Evolutionary conservation across 1,140 invertebrate species (phyloP).

Genomic region (Subanguina moxae): DNA sequence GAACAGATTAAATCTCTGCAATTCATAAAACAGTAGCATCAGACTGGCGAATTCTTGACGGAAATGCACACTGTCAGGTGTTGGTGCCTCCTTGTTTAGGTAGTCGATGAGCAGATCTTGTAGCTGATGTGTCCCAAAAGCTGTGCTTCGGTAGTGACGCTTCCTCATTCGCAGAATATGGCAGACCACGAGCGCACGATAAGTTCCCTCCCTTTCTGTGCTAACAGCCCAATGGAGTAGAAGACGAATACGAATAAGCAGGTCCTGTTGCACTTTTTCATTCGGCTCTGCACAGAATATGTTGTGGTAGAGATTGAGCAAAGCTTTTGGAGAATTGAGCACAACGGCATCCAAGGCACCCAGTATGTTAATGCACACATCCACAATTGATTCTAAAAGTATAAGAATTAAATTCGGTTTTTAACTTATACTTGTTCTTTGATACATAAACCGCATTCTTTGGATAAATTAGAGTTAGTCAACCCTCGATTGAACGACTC

Average conservation of each 20-base stretch:
- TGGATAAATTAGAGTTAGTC: background rate
- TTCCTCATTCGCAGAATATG: constrained; percentile 29
- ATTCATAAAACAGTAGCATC: constrained; percentile 38
- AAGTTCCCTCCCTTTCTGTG: constrained; percentile 37
- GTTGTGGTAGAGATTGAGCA: constrained; percentile 31
- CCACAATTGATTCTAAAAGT: constrained; percentile 37
- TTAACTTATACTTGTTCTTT: constrained; percentile 11
- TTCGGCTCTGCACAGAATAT: constrained; percentile 27
- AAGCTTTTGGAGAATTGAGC: constrained; percentile 22
- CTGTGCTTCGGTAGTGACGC: constrained; percentile 13
- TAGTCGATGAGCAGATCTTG: constrained; percentile 44
- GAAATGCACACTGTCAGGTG: constrained; percentile 14
- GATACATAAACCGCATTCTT: background rate
- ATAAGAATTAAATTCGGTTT: background rate
- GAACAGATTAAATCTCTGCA: constrained; percentile 38
- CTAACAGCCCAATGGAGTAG: constrained; percentile 43
- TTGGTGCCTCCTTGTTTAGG: constrained; percentile 33
- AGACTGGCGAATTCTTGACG: constrained; percentile 37
- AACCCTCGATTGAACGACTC: no score
- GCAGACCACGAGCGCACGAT: constrained; percentile 40
- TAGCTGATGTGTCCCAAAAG: constrained; percentile 25
- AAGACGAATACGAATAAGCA: constrained; percentile 24
- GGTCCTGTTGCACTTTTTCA: constrained; percentile 10
- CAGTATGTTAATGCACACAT: constrained; percentile 38
- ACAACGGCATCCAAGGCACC: constrained; percentile 27